Base-by-base conservation (phyloP, 1,140 invertebrate genomes). In the Bombus consobrinus region DNA sequence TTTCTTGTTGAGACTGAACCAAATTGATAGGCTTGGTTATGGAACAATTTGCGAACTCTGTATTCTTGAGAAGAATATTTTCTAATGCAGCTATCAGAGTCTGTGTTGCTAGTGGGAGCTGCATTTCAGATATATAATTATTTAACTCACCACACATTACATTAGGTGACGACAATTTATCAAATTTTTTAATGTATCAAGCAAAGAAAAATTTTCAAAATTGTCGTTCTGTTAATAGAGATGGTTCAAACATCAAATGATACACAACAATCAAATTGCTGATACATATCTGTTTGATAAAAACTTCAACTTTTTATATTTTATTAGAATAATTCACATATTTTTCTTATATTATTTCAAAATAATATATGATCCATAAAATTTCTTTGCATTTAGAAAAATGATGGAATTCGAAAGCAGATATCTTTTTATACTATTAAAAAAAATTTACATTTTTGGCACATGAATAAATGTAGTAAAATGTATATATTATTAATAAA, bases 41-140 rank as follows among this genome's bases (percentile, higher is more conserved):
- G 79, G 92, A 91, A 93, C 89, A 85, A 76, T 94, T 94, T 93
- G 91, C 89, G 89, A 91, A 87, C 82, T 93, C 93, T 89, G 91
- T 88, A 83, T 91, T 93, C 92, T 93, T 93, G 90, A 91, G 83
- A 81, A 90, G 90, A 85, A 88, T 92, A 92, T 90, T 92, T 93
- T 94, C 91, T 93, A 94, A 93, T 88, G 90, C 93, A 92, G 92
- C 87, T 93, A 94, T 91, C 90, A 93, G 84, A 91, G 88, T 91
- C 73, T 93, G 89, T 89, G 90, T 88, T 83, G 87, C 90, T 93
- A 92, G 69, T 79, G 88, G 89, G 89, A 87, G 89, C 93, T 94
- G 92, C 81, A 89, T 93, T 90, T 92, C 87, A 91, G 83, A 90
- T 76, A 82, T 37, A 90, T 88, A 43, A 85, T 90, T 90, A 90